Evolutionary conservation across 64 coral and sea anemone genomes (phyloP).

Genomic region (Dendrophyllia cribrosa): DNA sequence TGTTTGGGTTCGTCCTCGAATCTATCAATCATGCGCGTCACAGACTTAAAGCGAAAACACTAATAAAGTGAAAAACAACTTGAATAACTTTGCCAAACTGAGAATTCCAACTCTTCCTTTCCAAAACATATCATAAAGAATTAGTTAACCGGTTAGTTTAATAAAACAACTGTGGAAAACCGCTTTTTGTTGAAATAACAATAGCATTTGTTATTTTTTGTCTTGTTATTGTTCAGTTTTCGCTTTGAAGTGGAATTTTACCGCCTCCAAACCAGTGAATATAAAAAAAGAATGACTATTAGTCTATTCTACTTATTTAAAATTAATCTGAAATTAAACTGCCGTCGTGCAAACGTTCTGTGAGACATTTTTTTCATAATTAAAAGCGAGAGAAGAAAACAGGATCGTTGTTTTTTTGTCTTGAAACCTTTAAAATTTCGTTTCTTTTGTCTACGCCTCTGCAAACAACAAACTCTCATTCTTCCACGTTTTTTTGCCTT

Average conservation of each 20-base stretch:
- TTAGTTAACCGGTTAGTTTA: background rate
- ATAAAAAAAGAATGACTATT: background rate
- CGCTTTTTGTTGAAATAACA: slow-evolving; percentile 19
- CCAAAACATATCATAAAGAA: background rate
- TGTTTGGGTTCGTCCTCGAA: slow-evolving; percentile 1
- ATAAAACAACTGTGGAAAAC: background rate
- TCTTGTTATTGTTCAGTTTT: slow-evolving; percentile 18
- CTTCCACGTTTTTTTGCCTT: no score
- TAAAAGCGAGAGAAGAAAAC: background rate
- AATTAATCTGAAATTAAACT: no score
- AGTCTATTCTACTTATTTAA: no score
- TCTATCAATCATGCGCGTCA: background rate
- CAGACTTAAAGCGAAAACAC: background rate
- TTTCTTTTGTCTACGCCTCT: background rate
- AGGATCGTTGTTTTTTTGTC: background rate
- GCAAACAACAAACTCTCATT: background rate
- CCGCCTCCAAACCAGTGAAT: background rate
- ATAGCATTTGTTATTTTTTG: slow-evolving; percentile 3
- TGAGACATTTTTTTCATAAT: background rate
- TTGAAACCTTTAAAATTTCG: background rate
- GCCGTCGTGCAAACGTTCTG: no score
- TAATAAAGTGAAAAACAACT: background rate
- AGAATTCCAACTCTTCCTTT: background rate
- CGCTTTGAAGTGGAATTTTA: background rate
- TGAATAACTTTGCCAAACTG: background rate